These are phyloP conservation scores for Amblyraja radiata DNA, from an alignment of 2,797 vertebrate species.

Conservation along the genomic window DNA sequence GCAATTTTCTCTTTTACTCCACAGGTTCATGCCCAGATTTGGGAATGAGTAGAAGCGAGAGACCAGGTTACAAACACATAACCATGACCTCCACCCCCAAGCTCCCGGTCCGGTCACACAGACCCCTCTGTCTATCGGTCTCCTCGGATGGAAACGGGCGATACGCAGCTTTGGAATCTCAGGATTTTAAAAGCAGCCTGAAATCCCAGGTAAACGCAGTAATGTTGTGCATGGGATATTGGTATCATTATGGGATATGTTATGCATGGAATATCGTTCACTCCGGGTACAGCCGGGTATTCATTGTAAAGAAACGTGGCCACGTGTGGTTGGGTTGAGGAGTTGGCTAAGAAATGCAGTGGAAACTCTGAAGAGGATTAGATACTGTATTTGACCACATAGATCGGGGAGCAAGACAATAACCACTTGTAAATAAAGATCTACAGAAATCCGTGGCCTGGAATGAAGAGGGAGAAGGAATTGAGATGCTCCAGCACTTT, in stretches of 20 bases:
- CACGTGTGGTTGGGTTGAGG: too few species aligned
- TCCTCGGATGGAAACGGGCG: slow-evolving; percentile 60
- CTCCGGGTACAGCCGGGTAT: not conserved
- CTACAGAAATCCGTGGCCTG: not conserved
- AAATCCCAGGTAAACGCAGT: slow-evolving; percentile 60
- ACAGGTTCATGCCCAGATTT: slow-evolving; percentile 66
- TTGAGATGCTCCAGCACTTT: too few species aligned
- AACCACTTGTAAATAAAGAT: not conserved
- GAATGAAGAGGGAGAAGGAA: not conserved
- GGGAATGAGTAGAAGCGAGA: slow-evolving; percentile 62
- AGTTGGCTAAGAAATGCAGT: too few species aligned
- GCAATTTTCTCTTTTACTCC: not conserved
- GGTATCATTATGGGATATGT: too few species aligned
- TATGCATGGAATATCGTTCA: not conserved
- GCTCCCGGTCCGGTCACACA: slow-evolving; percentile 52
- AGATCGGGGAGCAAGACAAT: not conserved
- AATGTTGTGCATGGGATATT: not conserved
- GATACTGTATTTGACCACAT: not conserved
- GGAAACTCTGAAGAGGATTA: not conserved
- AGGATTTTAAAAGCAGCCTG: slow-evolving; percentile 65
- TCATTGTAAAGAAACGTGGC: not conserved
- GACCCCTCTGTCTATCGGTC: slow-evolving; percentile 57
- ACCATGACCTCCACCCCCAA: slow-evolving; percentile 56
- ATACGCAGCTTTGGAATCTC: slow-evolving; percentile 59
- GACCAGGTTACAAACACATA: slow-evolving; percentile 45